These are phyloP conservation scores for Bathynomus jamesi DNA, from an alignment of 1,140 invertebrate species.

Conservation along the genomic window DNA sequence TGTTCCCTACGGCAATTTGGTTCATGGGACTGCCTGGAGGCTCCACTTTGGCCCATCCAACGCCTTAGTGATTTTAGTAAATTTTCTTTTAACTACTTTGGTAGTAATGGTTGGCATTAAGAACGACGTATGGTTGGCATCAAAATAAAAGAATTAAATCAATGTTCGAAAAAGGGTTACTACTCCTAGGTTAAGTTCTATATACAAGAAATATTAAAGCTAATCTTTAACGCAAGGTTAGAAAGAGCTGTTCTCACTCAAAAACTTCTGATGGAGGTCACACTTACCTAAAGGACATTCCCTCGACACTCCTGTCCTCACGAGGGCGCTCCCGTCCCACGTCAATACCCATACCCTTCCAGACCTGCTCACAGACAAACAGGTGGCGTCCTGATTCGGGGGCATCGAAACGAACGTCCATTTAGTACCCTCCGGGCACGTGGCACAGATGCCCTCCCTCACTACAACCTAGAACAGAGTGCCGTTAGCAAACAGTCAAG, in stretches of 20 bases:
- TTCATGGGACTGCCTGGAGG: constrained; percentile 60
- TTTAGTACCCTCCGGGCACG: constrained; percentile 70
- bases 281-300: constrained; percentile 58
- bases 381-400: constrained; percentile 66
- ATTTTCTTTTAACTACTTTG: no score
- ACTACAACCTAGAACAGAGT: constrained; percentile 77
- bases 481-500: constrained; percentile 13
- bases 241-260: no score
- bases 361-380: constrained; percentile 71
- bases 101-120: constrained; percentile 3
- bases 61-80: no score
- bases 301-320: constrained; percentile 65
- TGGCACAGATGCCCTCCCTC: constrained; percentile 64
- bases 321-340: constrained; percentile 67
- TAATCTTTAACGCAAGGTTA: no score
- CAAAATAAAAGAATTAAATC: constrained; percentile 40
- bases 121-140: constrained; percentile 47
- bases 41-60: constrained; percentile 65
- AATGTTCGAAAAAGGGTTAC: no score
- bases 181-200: no score
- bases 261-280: not conserved
- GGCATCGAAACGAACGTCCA: constrained; percentile 70
- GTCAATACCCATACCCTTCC: constrained; percentile 77
- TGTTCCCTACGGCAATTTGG: constrained; percentile 72
- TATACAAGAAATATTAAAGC: no score